These are phyloP conservation scores for Origma solitaria DNA, from an alignment of 2,113 vertebrate species.

Conservation along the genomic window DNA sequence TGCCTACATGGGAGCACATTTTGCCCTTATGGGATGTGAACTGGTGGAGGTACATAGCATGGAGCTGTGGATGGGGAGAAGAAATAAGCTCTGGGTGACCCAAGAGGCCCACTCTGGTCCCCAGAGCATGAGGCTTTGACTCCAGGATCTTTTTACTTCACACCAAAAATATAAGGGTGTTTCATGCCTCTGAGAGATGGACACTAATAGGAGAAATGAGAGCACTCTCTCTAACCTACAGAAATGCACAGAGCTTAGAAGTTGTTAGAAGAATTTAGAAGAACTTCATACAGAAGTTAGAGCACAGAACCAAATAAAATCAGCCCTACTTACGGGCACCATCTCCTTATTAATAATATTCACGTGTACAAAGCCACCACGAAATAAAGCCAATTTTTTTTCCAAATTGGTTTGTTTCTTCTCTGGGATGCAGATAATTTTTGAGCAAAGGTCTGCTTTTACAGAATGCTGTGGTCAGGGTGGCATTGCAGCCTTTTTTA, in stretches of 20 bases:
- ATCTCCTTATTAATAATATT: not conserved
- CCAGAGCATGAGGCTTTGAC: not conserved
- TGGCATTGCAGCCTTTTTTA: not conserved
- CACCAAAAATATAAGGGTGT: not conserved
- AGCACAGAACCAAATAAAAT: not conserved
- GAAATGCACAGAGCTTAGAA: no score
- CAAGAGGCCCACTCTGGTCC: not conserved
- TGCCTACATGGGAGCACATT: not conserved
- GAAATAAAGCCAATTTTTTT: rapidly evolving
- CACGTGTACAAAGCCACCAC: not conserved
- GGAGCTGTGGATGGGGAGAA: not conserved
- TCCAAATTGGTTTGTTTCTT: not conserved
- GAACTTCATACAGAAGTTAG: no score
- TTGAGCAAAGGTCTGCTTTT: not conserved
- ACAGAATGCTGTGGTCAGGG: not conserved
- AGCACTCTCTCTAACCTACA: not conserved
- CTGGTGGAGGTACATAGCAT: not conserved
- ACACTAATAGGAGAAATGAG: not conserved
- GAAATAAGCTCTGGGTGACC: not conserved
- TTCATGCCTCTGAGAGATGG: not conserved
- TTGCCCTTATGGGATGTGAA: not conserved
- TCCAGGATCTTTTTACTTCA: not conserved
- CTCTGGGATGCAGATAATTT: not conserved
- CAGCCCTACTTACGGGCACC: not conserved
- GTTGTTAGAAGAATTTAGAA: no score